Conservation (phyloP, 2,888 invertebrate species). For the Oscheius sp. region DNA sequence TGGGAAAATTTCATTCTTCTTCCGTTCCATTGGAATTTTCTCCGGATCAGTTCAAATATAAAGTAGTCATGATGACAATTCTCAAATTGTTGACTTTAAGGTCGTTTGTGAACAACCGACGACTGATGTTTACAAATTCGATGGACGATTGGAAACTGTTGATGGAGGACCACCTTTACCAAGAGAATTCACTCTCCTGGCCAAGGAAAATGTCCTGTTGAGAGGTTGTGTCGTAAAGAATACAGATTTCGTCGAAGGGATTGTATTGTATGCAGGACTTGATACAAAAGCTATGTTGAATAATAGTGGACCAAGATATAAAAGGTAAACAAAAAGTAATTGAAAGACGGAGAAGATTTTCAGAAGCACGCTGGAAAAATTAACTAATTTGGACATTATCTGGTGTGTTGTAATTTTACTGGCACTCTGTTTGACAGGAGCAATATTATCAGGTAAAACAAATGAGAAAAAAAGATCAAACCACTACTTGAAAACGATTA, state of each 20-base stretch:
- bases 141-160: constrained; percentile 76
- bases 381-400: constrained; percentile 74
- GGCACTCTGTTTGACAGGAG: constrained; percentile 87
- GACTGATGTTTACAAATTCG: constrained; percentile 92
- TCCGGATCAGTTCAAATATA: constrained; percentile 51
- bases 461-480: neutral
- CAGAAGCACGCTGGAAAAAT: constrained; percentile 50
- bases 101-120: constrained; percentile 93
- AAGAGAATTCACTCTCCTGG: constrained; percentile 45
- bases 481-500: neutral
- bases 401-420: constrained; percentile 79
- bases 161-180: constrained; percentile 78
- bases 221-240: constrained; percentile 93
- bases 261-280: constrained; percentile 89
- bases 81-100: constrained; percentile 75
- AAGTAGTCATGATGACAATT: constrained; percentile 22
- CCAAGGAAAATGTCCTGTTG: constrained; percentile 83
- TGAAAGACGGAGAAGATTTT: neutral
- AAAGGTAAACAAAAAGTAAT: constrained; percentile 70
- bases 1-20: constrained; percentile 76
- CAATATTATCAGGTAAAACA: constrained; percentile 76
- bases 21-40: constrained; percentile 49
- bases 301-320: constrained; percentile 92
- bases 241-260: constrained; percentile 93
- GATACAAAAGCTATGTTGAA: constrained; percentile 98